phyloP scores from a whole-genome alignment of 2,113 vertebrate species.

The Emydura subglobosa region DNA sequence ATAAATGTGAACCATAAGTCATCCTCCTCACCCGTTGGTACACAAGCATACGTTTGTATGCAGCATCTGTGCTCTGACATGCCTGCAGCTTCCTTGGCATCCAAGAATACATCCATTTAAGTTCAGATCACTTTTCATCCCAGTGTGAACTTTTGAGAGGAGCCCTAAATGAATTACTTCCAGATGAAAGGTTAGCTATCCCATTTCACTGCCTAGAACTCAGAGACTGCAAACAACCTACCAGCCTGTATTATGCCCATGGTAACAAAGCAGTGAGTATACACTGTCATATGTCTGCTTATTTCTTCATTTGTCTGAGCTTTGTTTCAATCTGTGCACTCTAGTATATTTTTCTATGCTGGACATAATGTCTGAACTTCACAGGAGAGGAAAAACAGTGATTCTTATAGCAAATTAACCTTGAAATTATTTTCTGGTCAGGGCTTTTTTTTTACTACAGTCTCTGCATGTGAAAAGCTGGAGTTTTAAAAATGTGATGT shows the following conservation, averaged over 20 bases:
- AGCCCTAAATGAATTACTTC: conserved; percentile 50
- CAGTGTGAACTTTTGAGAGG: conserved; percentile 29
- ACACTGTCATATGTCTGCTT: no score
- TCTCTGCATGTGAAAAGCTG: background rate
- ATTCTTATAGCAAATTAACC: background rate
- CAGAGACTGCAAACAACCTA: background rate
- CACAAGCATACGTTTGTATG: background rate
- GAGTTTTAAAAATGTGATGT: background rate
- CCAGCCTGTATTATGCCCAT: background rate
- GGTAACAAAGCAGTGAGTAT: background rate
- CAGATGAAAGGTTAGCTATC: conserved; percentile 28
- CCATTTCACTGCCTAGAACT: background rate
- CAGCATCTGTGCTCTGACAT: background rate
- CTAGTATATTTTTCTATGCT: no score
- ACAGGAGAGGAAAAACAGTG: rapidly evolving
- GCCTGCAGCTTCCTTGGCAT: background rate
- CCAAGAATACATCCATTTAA: background rate
- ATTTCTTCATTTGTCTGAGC: background rate
- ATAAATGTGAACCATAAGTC: background rate
- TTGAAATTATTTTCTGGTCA: background rate
- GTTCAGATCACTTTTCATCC: background rate
- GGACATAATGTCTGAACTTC: background rate
- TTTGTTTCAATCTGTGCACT: background rate
- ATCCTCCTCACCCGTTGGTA: background rate
- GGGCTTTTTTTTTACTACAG: background rate